Conservation (phyloP, 1,140 invertebrate species). For the Periplaneta americana region DNA sequence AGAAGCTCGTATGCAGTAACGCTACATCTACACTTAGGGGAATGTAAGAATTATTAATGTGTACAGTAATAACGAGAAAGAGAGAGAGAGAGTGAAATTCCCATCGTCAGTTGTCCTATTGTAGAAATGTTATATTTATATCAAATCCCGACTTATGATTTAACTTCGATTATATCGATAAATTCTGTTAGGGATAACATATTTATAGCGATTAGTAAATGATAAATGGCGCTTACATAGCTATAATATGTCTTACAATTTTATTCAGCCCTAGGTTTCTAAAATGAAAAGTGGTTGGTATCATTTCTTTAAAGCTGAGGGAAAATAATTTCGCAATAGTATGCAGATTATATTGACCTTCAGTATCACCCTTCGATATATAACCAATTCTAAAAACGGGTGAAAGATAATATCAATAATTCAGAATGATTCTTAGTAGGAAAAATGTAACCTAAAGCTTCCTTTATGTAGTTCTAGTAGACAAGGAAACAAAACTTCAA, state of each 20-base stretch:
- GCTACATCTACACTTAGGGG: not conserved
- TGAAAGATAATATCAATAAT: too few relatives aligned
- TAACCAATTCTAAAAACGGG: too few relatives aligned
- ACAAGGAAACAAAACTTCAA: too few relatives aligned
- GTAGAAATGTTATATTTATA: not conserved
- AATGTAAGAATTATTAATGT: not conserved
- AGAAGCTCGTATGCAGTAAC: conserved; percentile 51
- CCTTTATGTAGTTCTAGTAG: too few relatives aligned
- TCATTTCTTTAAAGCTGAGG: too few relatives aligned
- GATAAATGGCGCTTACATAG: not conserved
- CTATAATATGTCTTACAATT: not conserved
- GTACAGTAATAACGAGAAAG: not conserved
- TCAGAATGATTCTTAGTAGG: too few relatives aligned
- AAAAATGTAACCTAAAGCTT: too few relatives aligned
- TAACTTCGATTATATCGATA: not conserved
- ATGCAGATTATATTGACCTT: too few relatives aligned
- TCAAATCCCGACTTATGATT: not conserved
- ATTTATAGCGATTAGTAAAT: not conserved
- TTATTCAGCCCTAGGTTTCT: not conserved
- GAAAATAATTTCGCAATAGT: too few relatives aligned
- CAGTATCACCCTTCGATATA: too few relatives aligned
- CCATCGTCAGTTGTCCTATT: not conserved
- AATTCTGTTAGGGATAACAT: not conserved
- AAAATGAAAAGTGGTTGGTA: not conserved
- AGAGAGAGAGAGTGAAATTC: not conserved